These are phyloP conservation scores for Pectinophora gossypiella DNA, from an alignment of 1,140 invertebrate genomes.

Conservation along the genomic window DNA sequence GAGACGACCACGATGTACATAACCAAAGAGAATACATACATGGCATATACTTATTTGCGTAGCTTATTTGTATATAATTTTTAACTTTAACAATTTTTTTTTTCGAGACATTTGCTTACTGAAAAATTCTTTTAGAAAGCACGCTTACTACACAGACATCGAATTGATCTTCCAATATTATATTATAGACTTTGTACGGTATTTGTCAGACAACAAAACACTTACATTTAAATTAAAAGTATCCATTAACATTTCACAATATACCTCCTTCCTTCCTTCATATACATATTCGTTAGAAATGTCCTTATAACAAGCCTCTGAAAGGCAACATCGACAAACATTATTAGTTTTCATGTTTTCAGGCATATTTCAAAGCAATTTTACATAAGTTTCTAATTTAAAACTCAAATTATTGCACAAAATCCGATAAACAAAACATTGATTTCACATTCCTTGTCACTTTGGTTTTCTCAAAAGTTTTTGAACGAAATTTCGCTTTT, in stretches of 20 bases:
- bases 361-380: background rate
- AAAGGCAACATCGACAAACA: constrained; percentile 18
- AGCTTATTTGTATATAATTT: background rate
- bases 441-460: background rate
- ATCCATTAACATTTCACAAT: constrained; percentile 18
- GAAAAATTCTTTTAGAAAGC: background rate
- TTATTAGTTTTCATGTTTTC: background rate
- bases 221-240: constrained; percentile 26
- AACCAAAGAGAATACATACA: background rate
- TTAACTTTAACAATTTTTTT: background rate
- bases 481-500: background rate
- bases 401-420: background rate
- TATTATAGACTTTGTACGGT: too few relatives aligned
- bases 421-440: background rate
- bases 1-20: background rate
- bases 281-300: constrained; percentile 17
- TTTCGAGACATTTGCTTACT: background rate
- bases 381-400: background rate
- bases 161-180: too few relatives aligned
- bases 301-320: constrained; percentile 12
- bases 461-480: background rate
- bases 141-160: too few relatives aligned
- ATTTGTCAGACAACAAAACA: background rate
- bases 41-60: background rate
- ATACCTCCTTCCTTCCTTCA: constrained; percentile 18